Evolutionary conservation across 2,113 vertebrate genomes (phyloP).

Genomic region (Petaurus breviceps): DNA sequence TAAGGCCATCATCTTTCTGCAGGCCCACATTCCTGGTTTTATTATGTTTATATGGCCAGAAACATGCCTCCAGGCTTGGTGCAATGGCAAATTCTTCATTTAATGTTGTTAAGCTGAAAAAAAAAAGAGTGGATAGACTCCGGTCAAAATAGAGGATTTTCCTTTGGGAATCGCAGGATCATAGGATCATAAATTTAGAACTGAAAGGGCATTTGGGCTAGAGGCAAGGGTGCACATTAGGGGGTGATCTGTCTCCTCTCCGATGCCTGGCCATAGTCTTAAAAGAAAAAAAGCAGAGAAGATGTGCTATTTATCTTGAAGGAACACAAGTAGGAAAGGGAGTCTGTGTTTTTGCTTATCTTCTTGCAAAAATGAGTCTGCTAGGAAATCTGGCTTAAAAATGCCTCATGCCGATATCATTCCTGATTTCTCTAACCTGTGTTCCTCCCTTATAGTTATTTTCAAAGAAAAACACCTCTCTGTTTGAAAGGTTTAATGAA

Average conservation of each 20-base stretch:
- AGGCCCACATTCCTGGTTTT: not conserved
- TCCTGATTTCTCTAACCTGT: constrained; percentile 9
- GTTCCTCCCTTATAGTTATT: constrained; percentile 49
- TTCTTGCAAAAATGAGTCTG: not conserved
- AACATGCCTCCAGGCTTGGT: not conserved
- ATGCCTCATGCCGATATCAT: not conserved
- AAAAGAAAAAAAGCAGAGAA: not conserved
- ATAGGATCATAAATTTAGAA: not conserved
- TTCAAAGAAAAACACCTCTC: constrained; percentile 46
- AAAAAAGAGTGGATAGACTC: not conserved
- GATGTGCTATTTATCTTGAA: not conserved
- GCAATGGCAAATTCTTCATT: not conserved
- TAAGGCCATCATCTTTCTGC: not conserved
- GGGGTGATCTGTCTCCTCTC: not conserved
- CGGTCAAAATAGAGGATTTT: not conserved
- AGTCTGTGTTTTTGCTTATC: not conserved
- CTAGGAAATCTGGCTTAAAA: not conserved
- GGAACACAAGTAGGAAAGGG: not conserved
- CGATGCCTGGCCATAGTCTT: not conserved
- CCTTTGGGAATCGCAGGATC: not conserved
- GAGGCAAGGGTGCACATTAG: not conserved
- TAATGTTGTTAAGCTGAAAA: not conserved
- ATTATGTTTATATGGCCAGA: not conserved
- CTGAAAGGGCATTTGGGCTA: not conserved
- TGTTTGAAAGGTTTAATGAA: constrained; percentile 35